phyloP scores from a whole-genome alignment of 92 coral and sea anemone species.

The Metridium senile region DNA sequence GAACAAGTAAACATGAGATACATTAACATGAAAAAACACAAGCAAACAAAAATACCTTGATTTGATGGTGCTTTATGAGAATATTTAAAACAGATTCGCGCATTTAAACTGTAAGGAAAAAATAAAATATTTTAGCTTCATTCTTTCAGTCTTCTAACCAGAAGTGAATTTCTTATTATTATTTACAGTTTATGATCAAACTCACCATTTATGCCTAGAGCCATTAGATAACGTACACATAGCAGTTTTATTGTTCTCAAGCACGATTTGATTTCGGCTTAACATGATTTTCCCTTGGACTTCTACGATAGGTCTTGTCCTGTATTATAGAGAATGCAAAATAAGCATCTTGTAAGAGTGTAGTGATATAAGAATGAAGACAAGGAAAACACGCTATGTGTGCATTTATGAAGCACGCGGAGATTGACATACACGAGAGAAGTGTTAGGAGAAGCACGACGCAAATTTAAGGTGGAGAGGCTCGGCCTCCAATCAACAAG shows the following conservation, averaged over 20 bases:
- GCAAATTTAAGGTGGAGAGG: too few relatives aligned
- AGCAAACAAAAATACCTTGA: too few relatives aligned
- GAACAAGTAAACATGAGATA: too few relatives aligned
- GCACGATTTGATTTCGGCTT: slow-evolving; percentile 44
- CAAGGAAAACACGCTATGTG: too few relatives aligned
- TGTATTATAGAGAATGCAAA: background rate
- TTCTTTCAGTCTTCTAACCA: too few relatives aligned
- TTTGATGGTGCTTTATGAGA: slow-evolving; percentile 33
- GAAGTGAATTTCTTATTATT: too few relatives aligned
- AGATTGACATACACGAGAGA: too few relatives aligned
- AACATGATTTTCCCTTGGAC: slow-evolving; percentile 44
- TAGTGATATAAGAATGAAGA: background rate
- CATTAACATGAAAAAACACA: too few relatives aligned
- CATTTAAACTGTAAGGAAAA: slow-evolving; percentile 46
- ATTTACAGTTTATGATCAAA: background rate
- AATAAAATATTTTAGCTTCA: background rate
- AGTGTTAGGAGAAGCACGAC: too few relatives aligned
- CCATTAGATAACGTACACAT: slow-evolving; percentile 43
- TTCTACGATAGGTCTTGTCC: slow-evolving; percentile 59
- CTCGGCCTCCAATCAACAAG: too few relatives aligned
- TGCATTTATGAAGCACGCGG: too few relatives aligned
- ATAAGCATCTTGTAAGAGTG: too few relatives aligned
- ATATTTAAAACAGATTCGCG: slow-evolving; percentile 60
- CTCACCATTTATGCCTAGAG: slow-evolving; percentile 57
- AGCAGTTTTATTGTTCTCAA: slow-evolving; percentile 46